phyloP scores from a whole-genome alignment of 2,888 invertebrate species.

The Axea sp. region DNA sequence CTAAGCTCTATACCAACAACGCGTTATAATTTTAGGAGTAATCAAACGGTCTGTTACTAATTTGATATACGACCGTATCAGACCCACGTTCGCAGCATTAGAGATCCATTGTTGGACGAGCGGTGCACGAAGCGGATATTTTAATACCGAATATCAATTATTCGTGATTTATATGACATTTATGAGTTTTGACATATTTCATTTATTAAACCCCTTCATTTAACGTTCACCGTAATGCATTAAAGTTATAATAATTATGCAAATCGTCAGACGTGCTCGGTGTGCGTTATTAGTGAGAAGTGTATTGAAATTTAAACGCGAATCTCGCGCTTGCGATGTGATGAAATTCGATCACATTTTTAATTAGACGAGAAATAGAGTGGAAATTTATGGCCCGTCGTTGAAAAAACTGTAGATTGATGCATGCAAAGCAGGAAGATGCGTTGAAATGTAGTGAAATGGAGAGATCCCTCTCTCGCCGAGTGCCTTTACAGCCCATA shows the following conservation, averaged over 20 bases:
- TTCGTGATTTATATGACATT: too few relatives aligned
- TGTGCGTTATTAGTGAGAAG: too few relatives aligned
- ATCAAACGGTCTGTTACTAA: slow-evolving; percentile 13
- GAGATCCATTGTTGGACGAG: background rate
- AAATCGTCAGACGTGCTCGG: too few relatives aligned
- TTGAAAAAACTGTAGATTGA: slow-evolving; percentile 24
- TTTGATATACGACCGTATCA: slow-evolving; percentile 18
- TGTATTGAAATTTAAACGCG: too few relatives aligned
- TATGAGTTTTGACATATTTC: too few relatives aligned
- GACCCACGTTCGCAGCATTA: background rate
- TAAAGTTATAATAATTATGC: too few relatives aligned
- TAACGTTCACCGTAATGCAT: too few relatives aligned
- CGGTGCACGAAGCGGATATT: too few relatives aligned
- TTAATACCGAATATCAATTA: too few relatives aligned
- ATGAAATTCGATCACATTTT: background rate
- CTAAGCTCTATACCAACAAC: slow-evolving; percentile 31
- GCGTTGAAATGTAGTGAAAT: slow-evolving; percentile 29
- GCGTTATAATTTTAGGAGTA: slow-evolving; percentile 30
- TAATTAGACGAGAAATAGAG: slow-evolving; percentile 13
- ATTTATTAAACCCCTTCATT: too few relatives aligned
- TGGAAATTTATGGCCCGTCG: slow-evolving; percentile 23
- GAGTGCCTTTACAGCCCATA: slow-evolving; percentile 24
- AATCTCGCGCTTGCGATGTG: too few relatives aligned
- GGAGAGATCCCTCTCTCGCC: slow-evolving; percentile 14
- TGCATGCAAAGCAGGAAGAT: slow-evolving; percentile 34